A percentile compares a stretch with the other conserved stretches of the same genome.
These are phyloP conservation scores for Ellobius talpinus DNA, from an alignment of 2,113 vertebrate species.

Conservation along the genomic window DNA sequence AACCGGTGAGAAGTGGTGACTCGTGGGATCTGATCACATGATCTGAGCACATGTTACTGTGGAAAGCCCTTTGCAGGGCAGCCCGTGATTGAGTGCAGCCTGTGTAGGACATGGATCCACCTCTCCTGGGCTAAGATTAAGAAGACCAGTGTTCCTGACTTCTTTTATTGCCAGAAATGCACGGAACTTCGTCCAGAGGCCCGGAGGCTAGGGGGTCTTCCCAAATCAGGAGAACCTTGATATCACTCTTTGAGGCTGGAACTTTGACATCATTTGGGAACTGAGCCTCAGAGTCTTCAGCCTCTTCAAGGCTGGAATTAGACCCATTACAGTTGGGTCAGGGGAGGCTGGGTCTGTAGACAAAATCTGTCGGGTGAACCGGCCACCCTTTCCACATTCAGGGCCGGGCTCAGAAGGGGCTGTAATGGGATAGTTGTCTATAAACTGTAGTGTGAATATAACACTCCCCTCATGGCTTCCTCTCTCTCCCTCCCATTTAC, in stretches of 20 bases:
- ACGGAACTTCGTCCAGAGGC: constrained; percentile 88
- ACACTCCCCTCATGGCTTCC: constrained; percentile 51
- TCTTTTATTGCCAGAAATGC: constrained; percentile 97
- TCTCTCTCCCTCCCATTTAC: constrained; percentile 65
- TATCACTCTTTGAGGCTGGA: constrained; percentile 23
- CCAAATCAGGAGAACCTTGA: constrained; percentile 85
- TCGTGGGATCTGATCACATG: constrained; percentile 93
- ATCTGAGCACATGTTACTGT: constrained; percentile 91
- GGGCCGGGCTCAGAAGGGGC: constrained; percentile 50
- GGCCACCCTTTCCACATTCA: background rate
- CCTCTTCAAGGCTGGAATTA: constrained; percentile 40
- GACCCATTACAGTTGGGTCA: constrained; percentile 22
- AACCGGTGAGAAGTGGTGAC: constrained; percentile 92
- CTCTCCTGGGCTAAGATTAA: constrained; percentile 96
- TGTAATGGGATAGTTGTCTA: constrained; percentile 66
- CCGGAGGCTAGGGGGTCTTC: constrained; percentile 80
- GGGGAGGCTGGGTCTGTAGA: constrained; percentile 30
- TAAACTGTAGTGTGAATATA: constrained; percentile 83
- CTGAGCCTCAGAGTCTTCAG: constrained; percentile 48
- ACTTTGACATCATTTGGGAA: constrained; percentile 55
- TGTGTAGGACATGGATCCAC: constrained; percentile 95
- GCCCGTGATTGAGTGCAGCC: constrained; percentile 96
- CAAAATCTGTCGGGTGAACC: constrained; percentile 12
- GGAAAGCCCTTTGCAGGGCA: constrained; percentile 95
- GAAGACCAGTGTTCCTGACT: constrained; percentile 95